A percentile compares a stretch with the other conserved stretches of the same genome.
Conservation (phyloP, 1,140 invertebrate genomes). For the Caenorhabditis latens region DNA sequence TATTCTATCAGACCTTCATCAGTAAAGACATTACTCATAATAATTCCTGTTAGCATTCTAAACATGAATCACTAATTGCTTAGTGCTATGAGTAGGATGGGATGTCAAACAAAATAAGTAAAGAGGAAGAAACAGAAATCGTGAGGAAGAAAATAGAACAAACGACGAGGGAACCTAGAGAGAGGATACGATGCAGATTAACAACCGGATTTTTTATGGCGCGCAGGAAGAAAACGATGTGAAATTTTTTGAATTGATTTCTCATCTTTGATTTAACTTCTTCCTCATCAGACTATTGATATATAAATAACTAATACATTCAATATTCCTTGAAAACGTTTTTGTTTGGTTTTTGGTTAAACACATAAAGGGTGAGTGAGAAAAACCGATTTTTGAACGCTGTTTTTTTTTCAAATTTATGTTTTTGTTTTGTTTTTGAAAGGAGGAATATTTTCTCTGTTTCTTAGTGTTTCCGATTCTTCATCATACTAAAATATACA, state of each 20-base stretch:
- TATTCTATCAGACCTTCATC: no score
- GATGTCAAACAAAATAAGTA: neutral
- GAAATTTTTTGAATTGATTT: constrained; percentile 38
- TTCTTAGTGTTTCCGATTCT: neutral
- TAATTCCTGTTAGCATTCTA: no score
- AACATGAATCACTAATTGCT: no score
- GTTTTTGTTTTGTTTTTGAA: neutral
- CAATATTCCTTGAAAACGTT: neutral
- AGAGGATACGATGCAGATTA: neutral
- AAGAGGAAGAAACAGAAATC: neutral
- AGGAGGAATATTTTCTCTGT: neutral
- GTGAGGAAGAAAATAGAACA: constrained; percentile 19
- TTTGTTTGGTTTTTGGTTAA: neutral
- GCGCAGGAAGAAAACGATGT: constrained; percentile 17
- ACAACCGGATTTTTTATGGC: constrained; percentile 46
- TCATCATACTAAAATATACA: neutral
- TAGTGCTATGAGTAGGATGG: neutral
- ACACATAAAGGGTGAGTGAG: neutral
- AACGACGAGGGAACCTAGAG: constrained; percentile 11
- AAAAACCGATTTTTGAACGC: neutral
- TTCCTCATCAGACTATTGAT: neutral
- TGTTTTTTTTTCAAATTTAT: neutral
- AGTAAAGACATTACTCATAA: no score
- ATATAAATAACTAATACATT: neutral
- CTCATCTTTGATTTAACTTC: constrained; percentile 18